Base-by-base conservation (phyloP, 2,797 vertebrate species). In the Lateolabrax maculatus region DNA sequence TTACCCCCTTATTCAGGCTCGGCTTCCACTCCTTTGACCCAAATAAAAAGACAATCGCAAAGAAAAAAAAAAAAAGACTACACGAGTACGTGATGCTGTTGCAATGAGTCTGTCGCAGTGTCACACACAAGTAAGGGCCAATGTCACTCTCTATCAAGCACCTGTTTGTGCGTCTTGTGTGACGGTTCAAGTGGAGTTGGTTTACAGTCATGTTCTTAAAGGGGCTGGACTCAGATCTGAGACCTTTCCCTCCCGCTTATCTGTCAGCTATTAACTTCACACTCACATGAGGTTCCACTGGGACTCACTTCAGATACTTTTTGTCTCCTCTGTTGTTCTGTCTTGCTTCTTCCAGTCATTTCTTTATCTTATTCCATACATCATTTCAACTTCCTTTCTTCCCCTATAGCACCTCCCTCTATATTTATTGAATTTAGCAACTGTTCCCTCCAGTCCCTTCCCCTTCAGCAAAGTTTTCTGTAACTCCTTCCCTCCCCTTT, bases 11-110 rank as follows among this genome's bases (percentile, higher is more conserved):
- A 86, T 88, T 87, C 87, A 76, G 85, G 39, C 80, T 84, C 64
- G 43, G 81, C 88, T 90, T 89, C 80, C 80, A 81, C 78, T 91
- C 56, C 86, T 89, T 91, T 92, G 90, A 92, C 93, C 93, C 84
- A 92, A 80, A 93, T 90, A 88, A 90, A 80, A 87, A 85, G 87
- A 90, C 72, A 87, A 89, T 86, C 44, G 29, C 53, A 52, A 71
- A 72, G 31, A 39, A 55, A 66, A 79, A 44, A 71, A 65, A 48
- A 66, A 79, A 44, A 71, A 65, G 44, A n/a, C 60, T 41, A 75
- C 25, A 34, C 1, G 11, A 71, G 41, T 60, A 67, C 15, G 58
- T 63, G 74, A 86, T 71, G 65, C 65, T 84, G 71, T 71, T 86
- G 62, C 79, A 81, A 80, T 69, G 39, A 52, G 66, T 41, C 52